phyloP scores from a whole-genome alignment of 2,888 invertebrate species.

The Limnephilus marmoratus region DNA sequence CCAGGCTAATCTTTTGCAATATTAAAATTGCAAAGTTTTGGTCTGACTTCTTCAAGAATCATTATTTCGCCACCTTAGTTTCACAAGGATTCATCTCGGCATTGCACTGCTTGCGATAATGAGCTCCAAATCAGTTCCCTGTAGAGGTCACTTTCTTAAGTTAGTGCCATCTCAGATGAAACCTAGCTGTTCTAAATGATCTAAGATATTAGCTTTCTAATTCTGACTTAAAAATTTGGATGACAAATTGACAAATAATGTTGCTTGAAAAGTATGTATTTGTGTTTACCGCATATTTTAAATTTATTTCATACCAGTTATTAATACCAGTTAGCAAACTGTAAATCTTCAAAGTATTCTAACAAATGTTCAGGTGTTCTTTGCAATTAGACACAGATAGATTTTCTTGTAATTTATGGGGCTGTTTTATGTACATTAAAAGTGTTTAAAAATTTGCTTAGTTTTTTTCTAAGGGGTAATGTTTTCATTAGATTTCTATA shows the following conservation, averaged over 20 bases:
- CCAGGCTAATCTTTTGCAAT: conserved; percentile 2
- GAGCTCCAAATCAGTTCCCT: not conserved
- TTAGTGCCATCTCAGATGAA: not conserved
- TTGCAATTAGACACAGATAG: conserved; percentile 16
- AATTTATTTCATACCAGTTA: not conserved
- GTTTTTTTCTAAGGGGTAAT: not conserved
- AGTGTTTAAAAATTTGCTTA: not conserved
- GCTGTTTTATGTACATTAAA: not conserved
- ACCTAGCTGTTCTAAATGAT: not conserved
- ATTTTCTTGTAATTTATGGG: not conserved
- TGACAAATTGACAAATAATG: conserved; percentile 13
- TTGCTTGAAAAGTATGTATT: conserved; percentile 16
- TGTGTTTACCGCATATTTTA: not conserved
- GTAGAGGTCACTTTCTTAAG: not conserved
- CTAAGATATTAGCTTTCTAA: not conserved
- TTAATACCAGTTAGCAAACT: conserved; percentile 35
- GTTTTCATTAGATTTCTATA: not conserved
- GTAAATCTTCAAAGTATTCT: conserved; percentile 44
- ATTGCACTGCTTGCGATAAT: not conserved
- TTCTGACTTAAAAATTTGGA: not conserved
- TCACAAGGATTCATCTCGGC: not conserved
- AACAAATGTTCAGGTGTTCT: conserved; percentile 65
- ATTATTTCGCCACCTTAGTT: not conserved
- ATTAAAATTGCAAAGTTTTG: not conserved
- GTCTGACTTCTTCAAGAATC: not conserved